Evolutionary conservation across 2,113 vertebrate species (phyloP).

Genomic region (Thymallus thymallus): DNA sequence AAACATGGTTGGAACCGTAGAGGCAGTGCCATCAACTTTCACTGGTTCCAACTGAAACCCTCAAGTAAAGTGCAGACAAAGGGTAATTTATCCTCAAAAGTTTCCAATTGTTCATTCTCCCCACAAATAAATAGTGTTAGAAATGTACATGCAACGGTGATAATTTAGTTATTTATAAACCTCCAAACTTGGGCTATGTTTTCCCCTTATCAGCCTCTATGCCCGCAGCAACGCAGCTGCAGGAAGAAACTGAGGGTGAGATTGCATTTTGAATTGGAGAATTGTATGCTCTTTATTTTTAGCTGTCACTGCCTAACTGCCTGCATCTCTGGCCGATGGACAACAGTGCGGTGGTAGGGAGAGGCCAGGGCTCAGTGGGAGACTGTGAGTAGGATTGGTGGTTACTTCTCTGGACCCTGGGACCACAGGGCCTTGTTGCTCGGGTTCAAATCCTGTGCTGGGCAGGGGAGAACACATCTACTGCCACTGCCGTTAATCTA

Average conservation of each 20-base stretch:
- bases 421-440: conserved; percentile 47
- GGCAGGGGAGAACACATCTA: conserved; percentile 37
- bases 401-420: conserved; percentile 59
- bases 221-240: conserved; percentile 4
- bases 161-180: background rate
- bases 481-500: conserved; percentile 48
- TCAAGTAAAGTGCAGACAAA: no score
- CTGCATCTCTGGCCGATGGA: conserved; percentile 61
- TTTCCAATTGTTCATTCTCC: background rate
- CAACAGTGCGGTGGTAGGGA: conserved; percentile 70
- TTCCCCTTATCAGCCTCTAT: conserved; percentile 14
- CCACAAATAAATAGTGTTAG: background rate
- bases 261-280: conserved; percentile 61
- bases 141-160: background rate
- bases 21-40: background rate
- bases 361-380: conserved; percentile 69
- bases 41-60: background rate
- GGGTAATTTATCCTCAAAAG: background rate
- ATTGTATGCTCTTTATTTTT: conserved; percentile 71
- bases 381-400: conserved; percentile 52
- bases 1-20: background rate
- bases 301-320: conserved; percentile 55
- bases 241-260: conserved; percentile 51
- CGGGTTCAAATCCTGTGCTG: conserved; percentile 61
- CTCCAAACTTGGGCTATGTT: background rate